These are phyloP conservation scores for Oenanthe oenanthe DNA, from an alignment of 2,113 vertebrate genomes.

Conservation along the genomic window DNA sequence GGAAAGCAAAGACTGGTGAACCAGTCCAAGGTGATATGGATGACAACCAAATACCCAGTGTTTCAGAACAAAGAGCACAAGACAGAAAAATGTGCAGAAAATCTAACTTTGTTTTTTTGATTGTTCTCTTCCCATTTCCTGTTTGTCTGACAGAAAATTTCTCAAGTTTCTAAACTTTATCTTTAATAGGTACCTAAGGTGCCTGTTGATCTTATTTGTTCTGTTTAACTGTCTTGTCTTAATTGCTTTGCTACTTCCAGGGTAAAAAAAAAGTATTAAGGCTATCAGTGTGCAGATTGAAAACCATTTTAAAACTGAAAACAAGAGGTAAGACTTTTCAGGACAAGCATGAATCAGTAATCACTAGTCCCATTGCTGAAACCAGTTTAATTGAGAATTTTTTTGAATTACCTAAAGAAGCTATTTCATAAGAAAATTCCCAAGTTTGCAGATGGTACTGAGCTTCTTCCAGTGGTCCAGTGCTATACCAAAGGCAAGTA, in stretches of 20 bases:
- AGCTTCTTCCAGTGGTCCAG: background rate
- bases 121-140: background rate
- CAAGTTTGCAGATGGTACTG: background rate
- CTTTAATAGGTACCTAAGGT: background rate
- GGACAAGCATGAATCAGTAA: background rate
- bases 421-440: background rate
- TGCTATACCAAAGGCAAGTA: background rate
- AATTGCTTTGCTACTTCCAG: background rate
- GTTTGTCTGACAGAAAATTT: background rate
- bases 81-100: background rate
- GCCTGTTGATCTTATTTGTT: background rate
- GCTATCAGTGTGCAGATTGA: background rate
- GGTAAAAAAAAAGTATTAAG: background rate
- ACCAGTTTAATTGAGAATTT: background rate
- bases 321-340: background rate
- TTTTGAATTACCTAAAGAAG: background rate
- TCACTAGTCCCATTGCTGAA: background rate
- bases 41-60: background rate
- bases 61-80: background rate
- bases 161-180: background rate
- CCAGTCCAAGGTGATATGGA: background rate
- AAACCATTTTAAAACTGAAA: background rate
- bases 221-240: background rate
- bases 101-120: background rate
- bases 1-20: background rate